Conservation (phyloP, 2,888 invertebrate species). For the Hydropsyche betteni region DNA sequence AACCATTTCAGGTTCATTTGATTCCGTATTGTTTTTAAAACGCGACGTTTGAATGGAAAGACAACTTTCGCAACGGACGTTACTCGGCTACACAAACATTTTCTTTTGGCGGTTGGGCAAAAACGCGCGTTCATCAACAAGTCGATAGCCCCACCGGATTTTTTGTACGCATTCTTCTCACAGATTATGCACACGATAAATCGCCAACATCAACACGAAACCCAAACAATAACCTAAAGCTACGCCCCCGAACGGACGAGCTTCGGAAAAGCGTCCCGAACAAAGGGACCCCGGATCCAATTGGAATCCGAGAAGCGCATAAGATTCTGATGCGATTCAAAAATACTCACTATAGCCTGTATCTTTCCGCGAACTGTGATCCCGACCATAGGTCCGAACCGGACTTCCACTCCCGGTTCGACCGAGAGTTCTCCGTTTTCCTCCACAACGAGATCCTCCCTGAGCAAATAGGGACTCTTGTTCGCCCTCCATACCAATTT, state of each 20-base stretch:
- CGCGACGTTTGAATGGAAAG: no score
- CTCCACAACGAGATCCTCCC: constrained; percentile 83
- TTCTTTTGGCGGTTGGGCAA: neutral
- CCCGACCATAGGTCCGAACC: constrained; percentile 92
- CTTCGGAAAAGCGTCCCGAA: neutral
- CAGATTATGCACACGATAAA: no score
- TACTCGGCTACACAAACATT: neutral
- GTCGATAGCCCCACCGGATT: neutral
- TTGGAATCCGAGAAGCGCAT: neutral
- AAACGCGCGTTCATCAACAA: constrained; percentile 11
- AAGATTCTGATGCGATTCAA: constrained; percentile 52
- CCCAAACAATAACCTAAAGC: neutral
- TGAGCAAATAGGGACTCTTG: constrained; percentile 78
- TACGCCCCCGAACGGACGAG: neutral
- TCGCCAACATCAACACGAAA: no score
- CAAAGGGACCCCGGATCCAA: constrained; percentile 1
- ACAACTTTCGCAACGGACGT: no score
- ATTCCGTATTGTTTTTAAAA: no score
- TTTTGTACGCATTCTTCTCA: constrained; percentile 1
- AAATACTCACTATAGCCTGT: constrained; percentile 78
- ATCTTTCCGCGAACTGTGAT: constrained; percentile 91
- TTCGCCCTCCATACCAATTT: constrained; percentile 66
- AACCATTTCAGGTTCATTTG: no score
- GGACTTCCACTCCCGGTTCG: constrained; percentile 89
- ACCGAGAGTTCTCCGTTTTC: constrained; percentile 82